A percentile compares a stretch with the other conserved stretches of the same genome.
Conservation (phyloP, 2,797 vertebrate genomes). For the Crocidura indochinensis region DNA sequence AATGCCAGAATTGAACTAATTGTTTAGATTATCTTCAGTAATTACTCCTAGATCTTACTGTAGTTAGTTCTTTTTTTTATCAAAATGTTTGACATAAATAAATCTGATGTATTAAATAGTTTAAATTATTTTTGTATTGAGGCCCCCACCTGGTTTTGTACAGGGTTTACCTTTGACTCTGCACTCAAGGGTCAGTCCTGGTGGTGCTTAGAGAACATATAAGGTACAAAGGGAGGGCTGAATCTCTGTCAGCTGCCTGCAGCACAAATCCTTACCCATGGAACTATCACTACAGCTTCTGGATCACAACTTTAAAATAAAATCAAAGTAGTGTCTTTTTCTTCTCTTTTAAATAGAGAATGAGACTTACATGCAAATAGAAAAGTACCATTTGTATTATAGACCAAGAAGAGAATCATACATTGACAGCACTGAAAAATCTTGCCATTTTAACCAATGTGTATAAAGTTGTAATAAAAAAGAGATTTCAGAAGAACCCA, state of each 20-base stretch:
- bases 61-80: too few species aligned
- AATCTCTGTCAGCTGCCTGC: too few species aligned
- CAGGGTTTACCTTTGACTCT: too few species aligned
- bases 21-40: slow-evolving; percentile 12
- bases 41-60: not conserved
- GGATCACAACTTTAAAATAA: slow-evolving; percentile 69
- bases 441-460: not conserved
- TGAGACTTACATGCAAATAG: slow-evolving; percentile 38
- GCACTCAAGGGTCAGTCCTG: too few species aligned
- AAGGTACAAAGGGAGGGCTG: too few species aligned
- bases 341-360: slow-evolving; percentile 35
- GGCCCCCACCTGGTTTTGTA: too few species aligned
- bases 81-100: too few species aligned
- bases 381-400: not conserved
- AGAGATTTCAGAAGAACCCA: slow-evolving; percentile 72
- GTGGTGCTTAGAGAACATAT: too few species aligned
- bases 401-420: slow-evolving; percentile 49
- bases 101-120: too few species aligned
- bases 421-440: not conserved
- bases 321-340: slow-evolving; percentile 75
- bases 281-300: too few species aligned
- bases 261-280: too few species aligned
- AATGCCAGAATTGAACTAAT: slow-evolving; percentile 5
- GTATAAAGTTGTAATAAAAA: slow-evolving; percentile 71
- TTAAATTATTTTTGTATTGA: too few species aligned